A percentile compares a stretch with the other conserved stretches of the same genome.
These are phyloP conservation scores for Lithophane socia DNA, from an alignment of 2,888 invertebrate species.

Conservation along the genomic window DNA sequence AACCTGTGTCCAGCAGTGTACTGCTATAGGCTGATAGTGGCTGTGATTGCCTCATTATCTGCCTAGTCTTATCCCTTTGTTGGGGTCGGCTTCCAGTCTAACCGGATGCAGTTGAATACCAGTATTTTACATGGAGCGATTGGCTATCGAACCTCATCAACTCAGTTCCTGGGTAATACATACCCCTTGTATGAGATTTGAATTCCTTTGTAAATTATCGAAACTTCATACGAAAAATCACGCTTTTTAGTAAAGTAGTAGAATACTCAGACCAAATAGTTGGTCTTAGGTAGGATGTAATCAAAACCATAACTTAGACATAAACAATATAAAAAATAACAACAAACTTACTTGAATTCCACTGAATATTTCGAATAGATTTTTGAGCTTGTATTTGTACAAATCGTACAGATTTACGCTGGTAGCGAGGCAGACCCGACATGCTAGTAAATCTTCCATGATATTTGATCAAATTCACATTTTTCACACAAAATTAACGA, in stretches of 20 bases:
- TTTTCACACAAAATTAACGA: constrained; percentile 49
- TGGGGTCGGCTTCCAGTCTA: neutral
- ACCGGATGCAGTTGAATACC: too few relatives aligned
- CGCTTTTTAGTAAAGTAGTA: too few relatives aligned
- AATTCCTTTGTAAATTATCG: neutral
- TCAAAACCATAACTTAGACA: neutral
- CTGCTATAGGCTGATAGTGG: neutral
- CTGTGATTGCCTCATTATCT: neutral
- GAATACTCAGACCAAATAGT: neutral
- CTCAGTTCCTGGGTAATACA: too few relatives aligned
- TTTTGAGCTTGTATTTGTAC: constrained; percentile 71
- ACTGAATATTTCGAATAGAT: constrained; percentile 75
- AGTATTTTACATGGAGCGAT: too few relatives aligned
- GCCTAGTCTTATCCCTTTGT: neutral
- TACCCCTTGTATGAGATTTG: neutral
- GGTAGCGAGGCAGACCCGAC: constrained; percentile 77
- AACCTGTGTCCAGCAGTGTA: neutral
- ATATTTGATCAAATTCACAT: constrained; percentile 65
- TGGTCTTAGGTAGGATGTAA: neutral
- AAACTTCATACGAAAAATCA: neutral
- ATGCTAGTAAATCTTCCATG: constrained; percentile 76
- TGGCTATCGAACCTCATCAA: too few relatives aligned
- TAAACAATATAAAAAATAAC: constrained; percentile 18
- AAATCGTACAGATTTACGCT: constrained; percentile 79
- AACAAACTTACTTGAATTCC: constrained; percentile 74